Evolutionary conservation across 2,888 invertebrate species (phyloP).

Genomic region (Drosophila affinis): DNA sequence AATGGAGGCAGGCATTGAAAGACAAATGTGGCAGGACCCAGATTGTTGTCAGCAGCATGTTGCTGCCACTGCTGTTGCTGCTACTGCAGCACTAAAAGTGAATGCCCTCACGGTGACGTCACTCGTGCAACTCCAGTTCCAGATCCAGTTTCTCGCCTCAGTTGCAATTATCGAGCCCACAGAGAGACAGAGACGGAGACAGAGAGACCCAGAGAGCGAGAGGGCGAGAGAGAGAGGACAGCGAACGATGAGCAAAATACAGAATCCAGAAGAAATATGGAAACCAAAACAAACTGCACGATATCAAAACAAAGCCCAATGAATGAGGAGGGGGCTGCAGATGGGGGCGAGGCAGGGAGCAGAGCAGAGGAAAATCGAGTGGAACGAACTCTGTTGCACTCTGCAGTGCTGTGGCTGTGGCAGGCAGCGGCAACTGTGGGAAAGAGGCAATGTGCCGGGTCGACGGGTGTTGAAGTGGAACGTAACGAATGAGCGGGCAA

Average conservation of each 20-base stretch:
- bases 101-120: constrained; percentile 79
- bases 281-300: constrained; percentile 77
- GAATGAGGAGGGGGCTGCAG: neutral
- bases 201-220: constrained; percentile 29
- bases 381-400: constrained; percentile 81
- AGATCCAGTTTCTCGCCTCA: constrained; percentile 62
- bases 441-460: constrained; percentile 63
- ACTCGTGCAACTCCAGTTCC: constrained; percentile 46
- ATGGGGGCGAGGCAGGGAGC: constrained; percentile 20
- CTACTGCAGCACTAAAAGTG: constrained; percentile 60
- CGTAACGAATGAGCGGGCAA: constrained; percentile 57
- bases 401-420: constrained; percentile 39
- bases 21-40: constrained; percentile 40
- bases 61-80: constrained; percentile 31
- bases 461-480: constrained; percentile 73
- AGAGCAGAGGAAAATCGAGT: constrained; percentile 58
- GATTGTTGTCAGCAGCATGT: constrained; percentile 63
- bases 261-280: constrained; percentile 80
- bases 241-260: constrained; percentile 79
- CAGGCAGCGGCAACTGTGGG: constrained; percentile 58
- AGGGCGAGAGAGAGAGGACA: constrained; percentile 33
- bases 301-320: constrained; percentile 72
- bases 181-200: neutral
- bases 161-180: constrained; percentile 57
- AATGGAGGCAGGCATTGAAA: constrained; percentile 46